Evolutionary conservation across 2,888 invertebrate genomes (phyloP), one percentile per base, ranked within the genome.

Genomic region (Hypselothyrea guttata): DNA sequence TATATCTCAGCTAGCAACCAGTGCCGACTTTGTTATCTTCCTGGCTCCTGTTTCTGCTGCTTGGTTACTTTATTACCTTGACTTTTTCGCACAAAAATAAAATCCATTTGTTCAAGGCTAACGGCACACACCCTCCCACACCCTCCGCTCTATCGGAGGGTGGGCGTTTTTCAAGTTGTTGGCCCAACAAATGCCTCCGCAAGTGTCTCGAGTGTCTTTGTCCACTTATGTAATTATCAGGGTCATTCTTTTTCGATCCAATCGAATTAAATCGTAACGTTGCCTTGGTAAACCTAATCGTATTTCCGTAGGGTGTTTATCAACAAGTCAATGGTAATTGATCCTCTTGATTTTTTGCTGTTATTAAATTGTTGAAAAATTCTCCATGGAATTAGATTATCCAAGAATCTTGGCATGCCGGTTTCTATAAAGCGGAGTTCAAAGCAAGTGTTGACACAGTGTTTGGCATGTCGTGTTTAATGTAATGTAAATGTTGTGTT

Each of bases 91-190:
- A 49, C 7, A 7, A 28, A n/a, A 28, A 28, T 16, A 55, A 52
- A 72, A 65, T 71, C 66, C 58, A 71, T 69, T 72, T 66, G 41
- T 41, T 46, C 65, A 72, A 62, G 71, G 72, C 53, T 53, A 46
- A 27, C 15, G 47, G 47, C 38, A 38, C 38, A n/a, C 38, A 38
- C 16, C 12, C 33, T 41, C 47, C 49, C 37, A 42, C 55, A 52
- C 2, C 28, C 1, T n/a, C 12, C 7, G 9, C 15, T 9, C 31
- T 12, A n/a, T n/a, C n/a, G n/a, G n/a, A n/a, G n/a, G 30, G 33
- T 16, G 22, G 31, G 48, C 7, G 7, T 16, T 15, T 12, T 46
- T 27, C 33, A 18, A 13, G 13, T 12, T 22, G 15, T 27, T 33
- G 38, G 15, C 28, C 47, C 22, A 2, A 22, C 22, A 22, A 22